Conservation (phyloP, 2,113 vertebrate genomes). For the Siphamia tubifer region DNA sequence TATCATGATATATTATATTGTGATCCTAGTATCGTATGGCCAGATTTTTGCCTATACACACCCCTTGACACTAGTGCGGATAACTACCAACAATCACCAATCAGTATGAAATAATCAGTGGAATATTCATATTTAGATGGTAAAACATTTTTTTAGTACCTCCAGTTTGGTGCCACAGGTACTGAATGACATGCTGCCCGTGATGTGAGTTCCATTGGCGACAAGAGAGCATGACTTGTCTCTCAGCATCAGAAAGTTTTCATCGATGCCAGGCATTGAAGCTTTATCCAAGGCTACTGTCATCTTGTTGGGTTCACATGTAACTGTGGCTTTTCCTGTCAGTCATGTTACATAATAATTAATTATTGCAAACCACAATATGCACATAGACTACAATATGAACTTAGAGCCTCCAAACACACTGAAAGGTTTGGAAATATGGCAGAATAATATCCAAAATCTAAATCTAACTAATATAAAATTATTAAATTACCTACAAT, state of each 20-base stretch:
- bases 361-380: not conserved
- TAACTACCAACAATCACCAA: no score
- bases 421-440: no score
- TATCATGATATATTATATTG: no score
- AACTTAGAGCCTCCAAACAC: no score
- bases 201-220: slow-evolving; percentile 73
- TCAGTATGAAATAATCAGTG: no score
- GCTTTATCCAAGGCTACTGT: slow-evolving; percentile 59
- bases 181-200: slow-evolving; percentile 64
- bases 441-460: no score
- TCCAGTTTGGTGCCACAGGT: slow-evolving; percentile 73
- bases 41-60: no score
- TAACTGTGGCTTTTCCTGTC: slow-evolving; percentile 55
- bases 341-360: not conserved
- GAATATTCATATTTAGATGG: no score
- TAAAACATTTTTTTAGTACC: slow-evolving; percentile 36
- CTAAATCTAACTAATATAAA: no score
- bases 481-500: no score
- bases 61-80: not conserved
- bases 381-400: no score
- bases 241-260: slow-evolving; percentile 58
- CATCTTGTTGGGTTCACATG: slow-evolving; percentile 62
- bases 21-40: no score
- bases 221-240: slow-evolving; percentile 70
- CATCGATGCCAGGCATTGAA: slow-evolving; percentile 65